Conservation (phyloP, 2,888 invertebrate species). For the Augiades crinisus region DNA sequence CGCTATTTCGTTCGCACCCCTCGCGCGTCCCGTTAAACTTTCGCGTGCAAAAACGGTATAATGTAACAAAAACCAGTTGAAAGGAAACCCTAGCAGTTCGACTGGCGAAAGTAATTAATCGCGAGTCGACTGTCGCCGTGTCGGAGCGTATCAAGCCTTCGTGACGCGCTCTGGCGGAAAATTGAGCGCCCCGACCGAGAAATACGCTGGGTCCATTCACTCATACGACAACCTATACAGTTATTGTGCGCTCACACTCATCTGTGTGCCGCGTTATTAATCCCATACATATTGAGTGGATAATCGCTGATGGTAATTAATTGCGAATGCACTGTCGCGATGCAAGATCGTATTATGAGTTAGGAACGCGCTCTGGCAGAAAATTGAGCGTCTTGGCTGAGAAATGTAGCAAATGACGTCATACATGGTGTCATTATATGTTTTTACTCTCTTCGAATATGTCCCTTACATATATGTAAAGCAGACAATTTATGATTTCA, state of each 20-base stretch:
- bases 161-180: constrained; percentile 65
- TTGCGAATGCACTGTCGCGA: constrained; percentile 60
- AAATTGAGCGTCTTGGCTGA: constrained; percentile 65
- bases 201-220: constrained; percentile 46
- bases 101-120: constrained; percentile 73
- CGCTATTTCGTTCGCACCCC: constrained; percentile 10
- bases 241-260: constrained; percentile 2
- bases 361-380: constrained; percentile 59
- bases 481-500: too few species aligned
- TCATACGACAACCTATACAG: constrained; percentile 26
- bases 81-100: constrained; percentile 64
- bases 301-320: constrained; percentile 49
- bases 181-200: constrained; percentile 66
- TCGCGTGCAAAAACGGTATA: constrained; percentile 46
- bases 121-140: constrained; percentile 63
- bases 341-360: constrained; percentile 60
- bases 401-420: constrained; percentile 37
- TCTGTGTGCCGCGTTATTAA: neutral
- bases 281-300: too few species aligned
- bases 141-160: constrained; percentile 65
- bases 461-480: too few species aligned
- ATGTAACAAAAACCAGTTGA: constrained; percentile 63
- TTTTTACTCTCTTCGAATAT: too few species aligned
- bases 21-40: constrained; percentile 40
- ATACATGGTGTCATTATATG: neutral